Conservation (phyloP, 2,113 vertebrate species). For the Pituophis catenifer region DNA sequence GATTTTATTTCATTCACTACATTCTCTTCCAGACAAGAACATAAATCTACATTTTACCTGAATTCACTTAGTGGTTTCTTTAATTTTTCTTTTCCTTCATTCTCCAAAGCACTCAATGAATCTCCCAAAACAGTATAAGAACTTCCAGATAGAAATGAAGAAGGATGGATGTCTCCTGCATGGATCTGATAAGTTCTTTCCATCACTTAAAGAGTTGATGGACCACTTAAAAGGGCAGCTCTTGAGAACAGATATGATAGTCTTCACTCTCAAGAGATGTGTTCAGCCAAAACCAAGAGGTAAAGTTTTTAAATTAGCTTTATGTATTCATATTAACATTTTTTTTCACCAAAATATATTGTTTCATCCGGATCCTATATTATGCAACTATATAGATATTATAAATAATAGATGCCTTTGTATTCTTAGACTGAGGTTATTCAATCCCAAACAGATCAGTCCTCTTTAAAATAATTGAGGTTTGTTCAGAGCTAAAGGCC, state of each 20-base stretch:
- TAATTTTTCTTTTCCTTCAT: accelerated
- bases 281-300: constrained; percentile 95
- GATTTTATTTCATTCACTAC: background rate
- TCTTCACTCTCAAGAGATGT: constrained; percentile 88
- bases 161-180: constrained; percentile 77
- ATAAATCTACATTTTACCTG: background rate
- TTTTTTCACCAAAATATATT: background rate
- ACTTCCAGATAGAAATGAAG: constrained; percentile 91
- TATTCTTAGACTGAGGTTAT: background rate
- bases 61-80: background rate
- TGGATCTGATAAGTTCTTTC: constrained; percentile 78
- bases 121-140: constrained; percentile 84
- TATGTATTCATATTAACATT: background rate
- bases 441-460: background rate
- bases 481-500: background rate
- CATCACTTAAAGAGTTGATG: constrained; percentile 83
- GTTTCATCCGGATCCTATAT: background rate
- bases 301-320: constrained; percentile 31
- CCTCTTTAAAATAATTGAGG: background rate
- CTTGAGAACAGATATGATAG: constrained; percentile 89
- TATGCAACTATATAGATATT: background rate
- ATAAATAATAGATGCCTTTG: background rate
- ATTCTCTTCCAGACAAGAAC: background rate
- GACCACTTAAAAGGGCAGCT: constrained; percentile 88
- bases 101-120: constrained; percentile 45